Base-by-base conservation (phyloP, 2,888 invertebrate species). In the Clostera curtula region DNA sequence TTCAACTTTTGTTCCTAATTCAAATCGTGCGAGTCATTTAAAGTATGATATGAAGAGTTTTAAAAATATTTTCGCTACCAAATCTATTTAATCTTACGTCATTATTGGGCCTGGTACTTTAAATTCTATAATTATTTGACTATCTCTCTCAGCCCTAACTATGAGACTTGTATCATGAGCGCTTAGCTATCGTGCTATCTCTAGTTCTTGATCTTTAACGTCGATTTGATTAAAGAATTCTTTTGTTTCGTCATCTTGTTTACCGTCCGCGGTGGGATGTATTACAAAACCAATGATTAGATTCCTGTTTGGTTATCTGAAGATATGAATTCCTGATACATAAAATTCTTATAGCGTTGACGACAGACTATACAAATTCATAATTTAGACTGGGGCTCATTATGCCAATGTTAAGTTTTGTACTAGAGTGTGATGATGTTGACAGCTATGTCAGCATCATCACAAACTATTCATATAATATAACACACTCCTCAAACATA, bases 211-310 rank as follows among this genome's bases (percentile, higher is more conserved):
- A 49, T 49, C 49, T 44, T 42, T 35, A 27, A 48, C 39, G 54
- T 58, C 57, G 57, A 61, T 65, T 66, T 64, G 67, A 68, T 71
- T 65, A 60, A 64, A 56, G 72, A 72, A 75, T 72, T 67, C 63
- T 60, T 65, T 75, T 75, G 74, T 74, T 75, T 72, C 57, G 60
- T 36, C 41, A 46, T 49, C 46, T 37, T 49, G 57, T 50, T 55
- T 49, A 51, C 45, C 37, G 37, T 43, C 46, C 40, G 31, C 34
- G 37, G 34, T 40, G 11, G 32, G 35, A 47, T 43, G 47, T 44
- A 38, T 41, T 42, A 43, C 40, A 39, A 43, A 49, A 47, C 34
- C 44, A 47, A 45, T 45, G 39, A 48, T 49, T 45, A 36, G 34
- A 36, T 45, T 35, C 7, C 4, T 25, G 34, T 36, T 37, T 24